phyloP scores from a whole-genome alignment of 1,140 invertebrate genomes.

The Oedothorax gibbosus region DNA sequence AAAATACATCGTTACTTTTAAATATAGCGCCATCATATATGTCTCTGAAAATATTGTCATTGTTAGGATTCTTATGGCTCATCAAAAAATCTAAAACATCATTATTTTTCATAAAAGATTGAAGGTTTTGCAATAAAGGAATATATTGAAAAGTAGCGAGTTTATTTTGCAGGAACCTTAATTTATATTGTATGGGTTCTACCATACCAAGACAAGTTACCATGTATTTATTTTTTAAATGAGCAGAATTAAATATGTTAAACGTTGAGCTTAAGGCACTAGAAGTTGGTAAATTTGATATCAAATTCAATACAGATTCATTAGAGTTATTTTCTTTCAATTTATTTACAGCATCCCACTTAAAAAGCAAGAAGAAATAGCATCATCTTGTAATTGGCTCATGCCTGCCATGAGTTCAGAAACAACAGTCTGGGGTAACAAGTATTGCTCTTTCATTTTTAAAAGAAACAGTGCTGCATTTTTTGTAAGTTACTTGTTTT shows the following conservation, averaged over 20 bases:
- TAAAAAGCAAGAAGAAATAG: neutral
- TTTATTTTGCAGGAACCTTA: neutral
- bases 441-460: neutral
- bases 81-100: constrained; percentile 15
- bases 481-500: neutral
- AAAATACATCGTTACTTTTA: constrained; percentile 5
- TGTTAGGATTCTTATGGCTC: neutral
- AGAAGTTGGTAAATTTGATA: neutral
- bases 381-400: constrained; percentile 20
- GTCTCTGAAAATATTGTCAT: neutral
- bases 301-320: neutral
- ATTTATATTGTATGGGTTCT: constrained; percentile 6
- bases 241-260: neutral
- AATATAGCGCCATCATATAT: constrained; percentile 1
- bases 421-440: neutral
- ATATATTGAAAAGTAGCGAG: constrained; percentile 13
- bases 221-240: constrained; percentile 32
- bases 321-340: neutral
- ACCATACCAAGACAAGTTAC: neutral
- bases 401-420: constrained; percentile 8
- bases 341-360: neutral
- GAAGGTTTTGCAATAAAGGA: neutral
- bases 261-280: neutral
- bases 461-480: neutral
- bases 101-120: constrained; percentile 13